A percentile compares a stretch with the other conserved stretches of the same genome.
phyloP scores from a whole-genome alignment of 2,797 vertebrate species.

The Mormyrops boulengeri region DNA sequence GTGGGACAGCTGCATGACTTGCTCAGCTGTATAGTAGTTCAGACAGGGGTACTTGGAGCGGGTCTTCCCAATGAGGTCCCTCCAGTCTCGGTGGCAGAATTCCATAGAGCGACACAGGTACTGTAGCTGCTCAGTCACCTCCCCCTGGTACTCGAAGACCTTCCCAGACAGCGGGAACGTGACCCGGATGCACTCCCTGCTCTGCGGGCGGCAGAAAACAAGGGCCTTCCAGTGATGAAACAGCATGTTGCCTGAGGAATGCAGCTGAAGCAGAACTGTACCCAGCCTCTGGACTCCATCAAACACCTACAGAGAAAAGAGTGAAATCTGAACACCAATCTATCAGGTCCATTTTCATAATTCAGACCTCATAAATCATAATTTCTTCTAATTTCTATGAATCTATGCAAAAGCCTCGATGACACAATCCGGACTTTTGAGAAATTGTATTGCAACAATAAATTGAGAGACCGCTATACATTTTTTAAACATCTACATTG shows the following conservation, averaged over 20 bases:
- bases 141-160: slow-evolving; percentile 34
- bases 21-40: slow-evolving; percentile 64
- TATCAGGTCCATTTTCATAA: neutral
- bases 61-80: slow-evolving; percentile 47
- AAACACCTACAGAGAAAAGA: slow-evolving; percentile 53
- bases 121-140: slow-evolving; percentile 49
- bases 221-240: slow-evolving; percentile 55
- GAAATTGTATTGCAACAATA: neutral
- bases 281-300: slow-evolving; percentile 59
- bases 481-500: neutral
- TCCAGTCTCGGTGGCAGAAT: slow-evolving; percentile 56
- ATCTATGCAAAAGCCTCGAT: neutral
- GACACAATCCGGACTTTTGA: neutral
- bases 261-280: slow-evolving; percentile 57
- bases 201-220: slow-evolving; percentile 46
- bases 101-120: slow-evolving; percentile 58
- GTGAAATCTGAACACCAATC: neutral
- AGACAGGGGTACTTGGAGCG: slow-evolving; percentile 53
- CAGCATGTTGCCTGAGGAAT: slow-evolving; percentile 62
- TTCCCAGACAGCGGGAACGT: slow-evolving; percentile 44
- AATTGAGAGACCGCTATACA: neutral
- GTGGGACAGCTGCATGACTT: slow-evolving; percentile 61
- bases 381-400: neutral
- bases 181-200: slow-evolving; percentile 46
- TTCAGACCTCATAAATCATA: neutral